Evolutionary conservation across 2,797 vertebrate species (phyloP).

Genomic region (Malurus splendens): DNA sequence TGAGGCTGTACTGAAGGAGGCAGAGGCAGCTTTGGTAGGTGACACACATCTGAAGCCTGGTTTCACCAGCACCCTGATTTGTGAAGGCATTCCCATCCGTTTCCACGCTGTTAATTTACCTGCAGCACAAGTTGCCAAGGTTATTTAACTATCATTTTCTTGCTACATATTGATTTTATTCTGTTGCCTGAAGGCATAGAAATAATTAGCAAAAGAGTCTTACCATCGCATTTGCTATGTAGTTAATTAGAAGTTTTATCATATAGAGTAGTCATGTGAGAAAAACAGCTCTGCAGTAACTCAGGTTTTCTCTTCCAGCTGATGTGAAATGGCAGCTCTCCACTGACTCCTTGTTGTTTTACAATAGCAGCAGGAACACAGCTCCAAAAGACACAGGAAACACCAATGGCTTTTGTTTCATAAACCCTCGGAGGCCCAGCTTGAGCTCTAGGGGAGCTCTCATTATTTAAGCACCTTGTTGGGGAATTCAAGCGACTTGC

Average conservation of each 20-base stretch:
- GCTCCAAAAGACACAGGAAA: background rate
- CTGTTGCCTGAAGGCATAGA: conserved; percentile 22
- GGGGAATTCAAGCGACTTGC: background rate
- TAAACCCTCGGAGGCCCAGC: background rate
- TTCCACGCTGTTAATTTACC: background rate
- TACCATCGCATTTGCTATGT: background rate
- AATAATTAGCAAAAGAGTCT: conserved; percentile 51
- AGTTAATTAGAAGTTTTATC: conserved; percentile 36
- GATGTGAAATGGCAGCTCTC: background rate
- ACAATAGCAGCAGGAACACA: background rate
- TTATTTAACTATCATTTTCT: conserved; percentile 23
- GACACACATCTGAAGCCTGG: background rate
- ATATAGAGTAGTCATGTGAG: background rate
- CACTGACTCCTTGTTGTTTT: background rate
- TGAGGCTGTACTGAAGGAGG: background rate
- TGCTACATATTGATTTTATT: conserved; percentile 36
- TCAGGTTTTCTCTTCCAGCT: background rate
- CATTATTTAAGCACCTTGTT: background rate
- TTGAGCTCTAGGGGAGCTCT: background rate
- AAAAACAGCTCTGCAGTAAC: background rate
- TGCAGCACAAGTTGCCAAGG: background rate
- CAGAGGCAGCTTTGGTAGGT: background rate
- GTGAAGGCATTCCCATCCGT: background rate
- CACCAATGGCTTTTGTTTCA: background rate
- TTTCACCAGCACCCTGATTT: background rate